A percentile compares a stretch with the other conserved stretches of the same genome.
phyloP scores from a whole-genome alignment of 2,888 invertebrate genomes.

The Scelioninae gen. 1 region DNA sequence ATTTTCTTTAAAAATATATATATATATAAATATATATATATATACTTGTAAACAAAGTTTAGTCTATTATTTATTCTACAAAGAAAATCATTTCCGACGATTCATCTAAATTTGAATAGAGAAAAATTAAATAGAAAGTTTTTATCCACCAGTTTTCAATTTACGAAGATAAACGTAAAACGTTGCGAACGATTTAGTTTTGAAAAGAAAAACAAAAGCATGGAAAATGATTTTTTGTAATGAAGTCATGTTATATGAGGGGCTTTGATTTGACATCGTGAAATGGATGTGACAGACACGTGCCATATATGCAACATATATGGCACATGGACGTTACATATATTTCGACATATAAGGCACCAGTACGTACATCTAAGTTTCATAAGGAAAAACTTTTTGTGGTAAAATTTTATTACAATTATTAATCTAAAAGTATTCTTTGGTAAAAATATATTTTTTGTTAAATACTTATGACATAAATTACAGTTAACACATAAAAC shows the following conservation, averaged over 20 bases:
- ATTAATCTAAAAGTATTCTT: no score
- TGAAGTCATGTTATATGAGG: background rate
- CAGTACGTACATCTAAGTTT: slow-evolving; percentile 13
- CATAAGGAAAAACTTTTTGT: background rate
- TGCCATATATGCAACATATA: slow-evolving; percentile 52
- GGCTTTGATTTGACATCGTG: background rate
- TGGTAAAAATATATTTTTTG: no score
- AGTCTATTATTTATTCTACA: background rate
- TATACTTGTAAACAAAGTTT: background rate
- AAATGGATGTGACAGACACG: slow-evolving; percentile 33
- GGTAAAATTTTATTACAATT: no score
- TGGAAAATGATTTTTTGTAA: background rate
- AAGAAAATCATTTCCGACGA: background rate
- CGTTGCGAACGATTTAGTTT: background rate
- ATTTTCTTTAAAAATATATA: background rate
- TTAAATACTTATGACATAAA: no score
- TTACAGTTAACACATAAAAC: no score
- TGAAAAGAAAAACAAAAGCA: background rate
- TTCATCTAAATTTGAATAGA: background rate
- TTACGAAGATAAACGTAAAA: slow-evolving; percentile 8
- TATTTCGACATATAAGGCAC: slow-evolving; percentile 41
- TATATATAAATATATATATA: no score
- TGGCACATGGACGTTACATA: slow-evolving; percentile 31
- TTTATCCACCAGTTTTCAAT: slow-evolving; percentile 14
- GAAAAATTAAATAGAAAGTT: slow-evolving; percentile 25